phyloP scores from a whole-genome alignment of 2,888 invertebrate species.

The Rugalucina vietnamica region DNA sequence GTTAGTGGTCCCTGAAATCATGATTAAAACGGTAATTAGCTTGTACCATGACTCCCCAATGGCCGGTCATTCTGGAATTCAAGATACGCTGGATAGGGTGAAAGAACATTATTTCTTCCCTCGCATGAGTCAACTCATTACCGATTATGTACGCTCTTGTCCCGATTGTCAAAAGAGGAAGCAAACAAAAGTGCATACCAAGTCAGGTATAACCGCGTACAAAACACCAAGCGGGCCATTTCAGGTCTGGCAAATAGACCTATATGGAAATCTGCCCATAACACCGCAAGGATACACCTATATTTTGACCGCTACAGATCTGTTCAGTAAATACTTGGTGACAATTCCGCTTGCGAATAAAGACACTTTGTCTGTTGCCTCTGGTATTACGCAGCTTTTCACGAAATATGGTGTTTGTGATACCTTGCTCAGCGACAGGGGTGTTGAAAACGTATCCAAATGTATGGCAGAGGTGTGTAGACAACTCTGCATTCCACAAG shows the following conservation, averaged over 20 bases:
- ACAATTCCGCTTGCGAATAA: conserved; percentile 22
- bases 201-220: conserved; percentile 23
- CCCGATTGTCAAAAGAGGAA: conserved; percentile 35
- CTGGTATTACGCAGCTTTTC: conserved; percentile 20
- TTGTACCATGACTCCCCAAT: conserved; percentile 41
- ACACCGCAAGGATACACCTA: conserved; percentile 26
- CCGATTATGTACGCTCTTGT: conserved; percentile 33
- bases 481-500: conserved; percentile 38
- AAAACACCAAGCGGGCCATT: conserved; percentile 34
- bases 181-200: conserved; percentile 24
- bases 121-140: conserved; percentile 15
- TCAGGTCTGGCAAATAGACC: conserved; percentile 36
- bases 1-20: conserved; percentile 34
- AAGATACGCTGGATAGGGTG: conserved; percentile 37
- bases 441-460: neutral
- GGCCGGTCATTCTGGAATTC: conserved; percentile 41
- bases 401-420: conserved; percentile 35
- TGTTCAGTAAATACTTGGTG: conserved; percentile 29
- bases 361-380: conserved; percentile 30
- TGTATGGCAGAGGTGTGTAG: conserved; percentile 44
- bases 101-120: conserved; percentile 36
- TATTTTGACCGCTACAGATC: conserved; percentile 27
- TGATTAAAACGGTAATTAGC: conserved; percentile 29
- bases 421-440: conserved; percentile 11
- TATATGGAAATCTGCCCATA: conserved; percentile 32